A percentile compares a stretch with the other conserved stretches of the same genome.
These are phyloP conservation scores for Vidua chalybeata DNA, from an alignment of 2,113 vertebrate species.

Conservation along the genomic window DNA sequence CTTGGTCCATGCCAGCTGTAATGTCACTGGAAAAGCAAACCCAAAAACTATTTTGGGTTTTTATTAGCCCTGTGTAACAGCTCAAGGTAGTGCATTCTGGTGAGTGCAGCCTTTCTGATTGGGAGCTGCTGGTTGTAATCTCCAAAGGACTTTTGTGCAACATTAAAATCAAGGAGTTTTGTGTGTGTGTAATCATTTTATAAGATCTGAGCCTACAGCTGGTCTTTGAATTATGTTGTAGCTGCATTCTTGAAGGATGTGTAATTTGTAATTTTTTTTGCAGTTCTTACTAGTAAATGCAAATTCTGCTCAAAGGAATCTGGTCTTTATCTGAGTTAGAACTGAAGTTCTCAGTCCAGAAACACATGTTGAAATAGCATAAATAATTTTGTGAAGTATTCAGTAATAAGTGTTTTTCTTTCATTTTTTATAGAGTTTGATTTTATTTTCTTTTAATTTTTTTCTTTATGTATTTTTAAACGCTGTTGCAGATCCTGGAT, in stretches of 20 bases:
- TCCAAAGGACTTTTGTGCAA: not conserved
- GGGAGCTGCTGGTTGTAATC: not conserved
- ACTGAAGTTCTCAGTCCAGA: not conserved
- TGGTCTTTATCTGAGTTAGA: not conserved
- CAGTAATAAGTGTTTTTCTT: not conserved
- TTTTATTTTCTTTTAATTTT: not conserved
- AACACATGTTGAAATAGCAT: not conserved
- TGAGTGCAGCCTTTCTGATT: not conserved
- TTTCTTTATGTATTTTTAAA: not conserved
- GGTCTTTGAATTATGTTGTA: not conserved
- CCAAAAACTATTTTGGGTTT: not conserved
- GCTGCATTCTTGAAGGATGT: not conserved
- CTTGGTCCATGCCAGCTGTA: not conserved
- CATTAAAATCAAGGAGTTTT: slow-evolving; percentile 17
- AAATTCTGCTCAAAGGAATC: not conserved
- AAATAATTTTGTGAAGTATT: not conserved
- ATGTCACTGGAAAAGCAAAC: not conserved
- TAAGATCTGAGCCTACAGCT: slow-evolving; percentile 26
- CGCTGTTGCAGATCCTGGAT: not conserved
- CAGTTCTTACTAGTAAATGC: not conserved
- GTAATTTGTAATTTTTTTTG: not conserved
- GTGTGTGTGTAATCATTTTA: not conserved
- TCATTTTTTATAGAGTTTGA: not conserved
- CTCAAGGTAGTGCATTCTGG: not conserved
- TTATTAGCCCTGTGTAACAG: not conserved